A percentile compares a stretch with the other conserved stretches of the same genome.
Conservation (phyloP, 2,888 invertebrate genomes). For the Erebia epiphron region DNA sequence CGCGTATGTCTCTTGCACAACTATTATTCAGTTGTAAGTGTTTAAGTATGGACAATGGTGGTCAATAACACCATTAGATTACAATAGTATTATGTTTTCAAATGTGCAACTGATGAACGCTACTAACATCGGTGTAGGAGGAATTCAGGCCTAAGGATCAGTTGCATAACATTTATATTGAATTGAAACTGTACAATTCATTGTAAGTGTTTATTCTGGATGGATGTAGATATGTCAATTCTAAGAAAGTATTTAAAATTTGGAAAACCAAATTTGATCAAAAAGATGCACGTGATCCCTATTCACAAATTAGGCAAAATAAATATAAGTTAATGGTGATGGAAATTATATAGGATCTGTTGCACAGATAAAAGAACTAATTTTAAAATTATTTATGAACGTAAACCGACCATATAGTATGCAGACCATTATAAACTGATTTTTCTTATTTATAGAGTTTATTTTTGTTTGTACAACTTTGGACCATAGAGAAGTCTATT, state of each 20-base stretch:
- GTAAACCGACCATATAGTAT: too few relatives aligned
- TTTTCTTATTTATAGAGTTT: too few relatives aligned
- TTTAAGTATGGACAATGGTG: too few relatives aligned
- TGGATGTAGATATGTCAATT: background rate
- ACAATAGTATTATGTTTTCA: too few relatives aligned
- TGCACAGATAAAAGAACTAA: conserved; percentile 6
- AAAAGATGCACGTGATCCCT: conserved; percentile 34
- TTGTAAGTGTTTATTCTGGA: background rate
- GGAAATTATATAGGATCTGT: conserved; percentile 16
- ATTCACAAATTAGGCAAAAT: background rate
- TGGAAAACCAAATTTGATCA: background rate
- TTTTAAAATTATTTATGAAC: background rate
- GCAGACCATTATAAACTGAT: too few relatives aligned
- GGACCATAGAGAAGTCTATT: too few relatives aligned
- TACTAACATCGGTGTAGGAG: background rate
- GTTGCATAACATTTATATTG: conserved; percentile 34
- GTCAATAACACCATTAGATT: too few relatives aligned
- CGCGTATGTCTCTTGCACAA: too few relatives aligned
- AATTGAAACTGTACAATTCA: background rate
- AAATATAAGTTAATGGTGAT: background rate
- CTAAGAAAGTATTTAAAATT: background rate
- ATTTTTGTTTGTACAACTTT: too few relatives aligned
- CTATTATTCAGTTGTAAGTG: too few relatives aligned
- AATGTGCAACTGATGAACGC: background rate
- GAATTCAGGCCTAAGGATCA: conserved; percentile 31